These are phyloP conservation scores for Mycogona germanica DNA, from an alignment of 2,888 invertebrate species.

Conservation along the genomic window DNA sequence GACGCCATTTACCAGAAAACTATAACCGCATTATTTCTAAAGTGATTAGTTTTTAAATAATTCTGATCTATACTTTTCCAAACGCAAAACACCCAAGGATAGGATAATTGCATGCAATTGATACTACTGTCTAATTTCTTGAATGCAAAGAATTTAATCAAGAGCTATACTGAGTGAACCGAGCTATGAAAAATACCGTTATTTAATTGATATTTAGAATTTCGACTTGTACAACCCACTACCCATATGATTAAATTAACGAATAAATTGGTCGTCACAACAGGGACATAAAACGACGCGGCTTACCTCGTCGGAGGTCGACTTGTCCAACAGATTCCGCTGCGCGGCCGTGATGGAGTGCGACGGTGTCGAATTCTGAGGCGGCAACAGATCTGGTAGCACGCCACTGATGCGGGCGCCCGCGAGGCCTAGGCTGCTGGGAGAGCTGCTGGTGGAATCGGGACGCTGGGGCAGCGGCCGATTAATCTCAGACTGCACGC, in stretches of 20 bases:
- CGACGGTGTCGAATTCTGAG: conserved; percentile 32
- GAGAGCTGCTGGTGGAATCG: conserved; percentile 29
- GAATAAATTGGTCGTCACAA: neutral
- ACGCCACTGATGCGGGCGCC: conserved; percentile 77
- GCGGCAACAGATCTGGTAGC: conserved; percentile 87
- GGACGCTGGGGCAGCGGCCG: conserved; percentile 16
- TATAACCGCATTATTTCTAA: neutral
- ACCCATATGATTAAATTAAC: too few species aligned
- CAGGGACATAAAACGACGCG: conserved; percentile 1
- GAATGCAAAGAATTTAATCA: too few species aligned
- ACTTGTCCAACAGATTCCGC: conserved; percentile 71
- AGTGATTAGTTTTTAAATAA: too few species aligned
- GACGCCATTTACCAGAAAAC: neutral
- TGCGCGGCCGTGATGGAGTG: conserved; percentile 58
- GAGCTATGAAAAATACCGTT: neutral
- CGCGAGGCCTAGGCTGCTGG: conserved; percentile 34
- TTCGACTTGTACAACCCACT: too few species aligned
- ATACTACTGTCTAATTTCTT: too few species aligned
- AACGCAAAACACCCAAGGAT: too few species aligned
- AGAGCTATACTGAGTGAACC: neutral
- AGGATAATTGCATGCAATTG: too few species aligned
- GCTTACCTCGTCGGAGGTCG: conserved; percentile 88
- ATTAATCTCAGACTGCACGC: conserved; percentile 18
- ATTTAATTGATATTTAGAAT: too few species aligned
- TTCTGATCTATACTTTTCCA: too few species aligned